Conservation (phyloP, 2,888 invertebrate genomes). For the Elmis aenea region DNA sequence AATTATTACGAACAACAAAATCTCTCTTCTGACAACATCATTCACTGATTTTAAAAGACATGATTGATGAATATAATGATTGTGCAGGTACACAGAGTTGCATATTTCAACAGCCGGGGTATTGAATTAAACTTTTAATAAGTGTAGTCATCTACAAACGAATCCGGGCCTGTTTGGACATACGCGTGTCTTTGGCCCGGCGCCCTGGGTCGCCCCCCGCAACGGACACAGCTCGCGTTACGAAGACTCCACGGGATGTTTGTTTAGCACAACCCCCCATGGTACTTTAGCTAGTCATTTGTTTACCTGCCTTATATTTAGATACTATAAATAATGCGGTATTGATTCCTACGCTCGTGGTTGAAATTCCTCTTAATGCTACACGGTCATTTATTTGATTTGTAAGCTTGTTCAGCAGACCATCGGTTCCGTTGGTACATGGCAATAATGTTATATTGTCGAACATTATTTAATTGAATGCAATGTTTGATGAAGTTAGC, state of each 20-base stretch:
- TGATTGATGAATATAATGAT: no score
- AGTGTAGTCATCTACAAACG: no score
- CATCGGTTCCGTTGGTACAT: constrained; percentile 37
- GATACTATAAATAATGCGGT: constrained; percentile 43
- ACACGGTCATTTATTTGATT: constrained; percentile 40
- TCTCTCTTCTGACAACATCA: no score
- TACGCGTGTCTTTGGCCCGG: constrained; percentile 16
- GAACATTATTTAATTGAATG: no score
- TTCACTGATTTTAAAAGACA: no score
- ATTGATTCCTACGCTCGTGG: constrained; percentile 36
- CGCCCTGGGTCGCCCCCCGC: constrained; percentile 23
- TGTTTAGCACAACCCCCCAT: constrained; percentile 40
- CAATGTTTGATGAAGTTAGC: no score
- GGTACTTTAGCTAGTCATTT: constrained; percentile 38
- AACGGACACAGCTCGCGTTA: constrained; percentile 24
- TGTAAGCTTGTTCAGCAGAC: constrained; percentile 37
- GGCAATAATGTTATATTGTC: constrained; percentile 39
- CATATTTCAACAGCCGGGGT: no score
- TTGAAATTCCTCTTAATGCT: constrained; percentile 32
- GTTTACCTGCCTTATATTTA: constrained; percentile 41
- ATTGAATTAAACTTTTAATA: no score
- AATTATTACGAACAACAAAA: no score
- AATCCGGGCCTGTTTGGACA: constrained; percentile 8
- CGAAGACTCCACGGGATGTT: constrained; percentile 34
- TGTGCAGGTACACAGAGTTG: no score